Evolutionary conservation across 2,888 invertebrate species (phyloP).

Genomic region (Drosophila dives): DNA sequence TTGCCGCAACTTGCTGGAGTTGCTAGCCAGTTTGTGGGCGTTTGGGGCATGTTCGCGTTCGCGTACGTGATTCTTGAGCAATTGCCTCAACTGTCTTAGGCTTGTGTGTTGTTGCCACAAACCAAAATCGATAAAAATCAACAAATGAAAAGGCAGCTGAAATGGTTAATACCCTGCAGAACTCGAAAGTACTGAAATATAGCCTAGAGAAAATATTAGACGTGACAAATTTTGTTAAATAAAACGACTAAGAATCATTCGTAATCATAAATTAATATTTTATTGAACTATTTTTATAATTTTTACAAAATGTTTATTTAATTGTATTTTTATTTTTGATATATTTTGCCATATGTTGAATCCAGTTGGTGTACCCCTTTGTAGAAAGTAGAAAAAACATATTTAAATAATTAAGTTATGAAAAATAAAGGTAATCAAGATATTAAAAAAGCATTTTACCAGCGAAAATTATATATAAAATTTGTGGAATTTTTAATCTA

Average conservation of each 20-base stretch:
- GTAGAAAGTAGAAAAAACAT: not conserved
- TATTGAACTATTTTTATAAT: not conserved
- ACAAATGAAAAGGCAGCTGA: not conserved
- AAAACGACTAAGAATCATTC: not conserved
- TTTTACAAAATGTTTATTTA: not conserved
- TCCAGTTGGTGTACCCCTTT: too few relatives aligned
- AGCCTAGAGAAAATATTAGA: not conserved
- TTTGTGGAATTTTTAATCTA: not conserved
- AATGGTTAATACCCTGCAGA: not conserved
- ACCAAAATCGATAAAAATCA: constrained; percentile 49
- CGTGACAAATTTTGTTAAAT: too few relatives aligned
- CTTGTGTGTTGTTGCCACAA: constrained; percentile 9
- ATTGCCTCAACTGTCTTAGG: constrained; percentile 50
- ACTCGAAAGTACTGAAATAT: not conserved
- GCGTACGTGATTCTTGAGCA: constrained; percentile 69
- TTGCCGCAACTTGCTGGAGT: constrained; percentile 2
- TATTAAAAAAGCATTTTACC: not conserved
- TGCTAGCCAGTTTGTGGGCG: constrained; percentile 38
- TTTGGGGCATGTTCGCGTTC: constrained; percentile 58
- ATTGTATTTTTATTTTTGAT: too few relatives aligned
- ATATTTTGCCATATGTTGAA: too few relatives aligned
- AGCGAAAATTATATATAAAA: not conserved
- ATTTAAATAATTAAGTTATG: not conserved
- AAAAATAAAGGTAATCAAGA: not conserved
- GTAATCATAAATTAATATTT: not conserved